Base-by-base conservation (phyloP, 30 jellyfish, hydroid and myxozoan species). In the Aurelia sp. region DNA sequence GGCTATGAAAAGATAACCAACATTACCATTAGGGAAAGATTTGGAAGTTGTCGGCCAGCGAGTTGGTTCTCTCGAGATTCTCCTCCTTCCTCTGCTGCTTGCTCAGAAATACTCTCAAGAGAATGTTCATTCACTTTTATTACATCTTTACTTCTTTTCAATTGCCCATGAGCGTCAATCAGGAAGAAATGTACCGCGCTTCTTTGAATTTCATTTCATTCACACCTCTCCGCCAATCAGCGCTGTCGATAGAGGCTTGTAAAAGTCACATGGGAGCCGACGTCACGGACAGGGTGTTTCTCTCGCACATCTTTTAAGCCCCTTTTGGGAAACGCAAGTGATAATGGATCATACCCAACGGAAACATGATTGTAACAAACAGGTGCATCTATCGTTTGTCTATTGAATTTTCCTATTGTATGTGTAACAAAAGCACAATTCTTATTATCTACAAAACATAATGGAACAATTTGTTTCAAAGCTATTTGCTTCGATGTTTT, bases 31-130 rank as follows among this genome's bases (percentile, higher is more conserved):
- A 84, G 93, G 93, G 93, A 84, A 59, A 76, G 93, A 71, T 77
- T 62, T 84, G 33, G 86, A 77, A 61, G 79, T 84, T 13, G 93
- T 72, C 86, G 74, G 81, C 87, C 87, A 73, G 82, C 65, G 30
- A 84, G 87, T 65, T 84, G 71, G 78, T 84, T 73, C 93, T 84
- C 93, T 84, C 93, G 93, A 84, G 93, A 84, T 37, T 84, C 93
- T 84, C 81, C 37, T 40, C 76, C 93, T 61, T 84, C 93, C 93
- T 84, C 93, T 84, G 81, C 93, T 84, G 87, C 84, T 59, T 57
- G 93, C 93, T 61, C 73, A 20, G 11, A 40, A 84, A 55, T 64
- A 76, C 58, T 62, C 93, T 84, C 93, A 7, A 84, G 93, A 84
- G 93, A 84, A 13, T 67, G 82, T 17, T 30, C 31, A 20, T 2